A percentile compares a stretch with the other conserved stretches of the same genome.
Evolutionary conservation across 23 tunicate species (phyloP).

Genomic region (Corella eumyota): DNA sequence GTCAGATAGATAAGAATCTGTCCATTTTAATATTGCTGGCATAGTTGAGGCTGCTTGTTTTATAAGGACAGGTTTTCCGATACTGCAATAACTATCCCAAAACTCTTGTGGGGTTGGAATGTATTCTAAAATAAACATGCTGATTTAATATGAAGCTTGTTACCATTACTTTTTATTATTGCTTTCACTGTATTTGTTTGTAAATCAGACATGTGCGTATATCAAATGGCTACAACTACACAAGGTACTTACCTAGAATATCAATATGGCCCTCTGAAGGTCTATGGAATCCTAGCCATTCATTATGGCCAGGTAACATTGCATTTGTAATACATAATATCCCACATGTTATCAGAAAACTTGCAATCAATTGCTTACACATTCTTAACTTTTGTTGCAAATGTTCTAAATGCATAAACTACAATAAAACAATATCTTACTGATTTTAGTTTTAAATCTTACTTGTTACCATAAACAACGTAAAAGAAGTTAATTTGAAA

Average conservation of each 20-base stretch:
- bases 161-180: background rate
- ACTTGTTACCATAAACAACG: no score
- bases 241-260: conserved; percentile 3
- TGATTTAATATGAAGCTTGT: background rate
- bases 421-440: no score
- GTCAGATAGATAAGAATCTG: conserved; percentile 8
- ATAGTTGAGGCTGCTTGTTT: conserved; percentile 9
- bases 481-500: no score
- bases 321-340: no score
- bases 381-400: no score
- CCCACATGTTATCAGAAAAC: no score
- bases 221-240: no score
- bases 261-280: conserved; percentile 19
- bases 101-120: conserved; percentile 17
- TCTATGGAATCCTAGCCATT: conserved; percentile 17
- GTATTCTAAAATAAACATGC: background rate
- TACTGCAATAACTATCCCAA: conserved; percentile 17
- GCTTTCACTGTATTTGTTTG: background rate
- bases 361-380: no score
- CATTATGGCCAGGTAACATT: conserved; percentile 5
- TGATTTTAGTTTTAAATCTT: no score
- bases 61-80: conserved; percentile 23
- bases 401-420: no score
- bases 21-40: conserved; percentile 23
- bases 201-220: no score